Percentiles rank a stretch among this genome's conserved stretches.
Conservation (phyloP, 1,140 invertebrate genomes). For the Ceratosolen solmsi region DNA sequence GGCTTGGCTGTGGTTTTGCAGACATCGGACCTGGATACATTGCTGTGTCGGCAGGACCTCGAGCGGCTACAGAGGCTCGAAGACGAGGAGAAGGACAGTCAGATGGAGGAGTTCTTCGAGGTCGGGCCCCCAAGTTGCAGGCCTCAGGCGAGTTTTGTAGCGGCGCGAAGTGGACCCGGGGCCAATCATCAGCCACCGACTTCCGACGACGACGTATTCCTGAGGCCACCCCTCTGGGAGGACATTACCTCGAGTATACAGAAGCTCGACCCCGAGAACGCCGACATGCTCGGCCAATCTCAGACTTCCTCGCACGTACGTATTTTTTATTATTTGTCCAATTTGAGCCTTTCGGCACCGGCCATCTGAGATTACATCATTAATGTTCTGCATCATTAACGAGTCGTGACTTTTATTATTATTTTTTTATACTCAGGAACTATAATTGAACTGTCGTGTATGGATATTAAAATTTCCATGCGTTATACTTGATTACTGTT, state of each 20-base stretch:
- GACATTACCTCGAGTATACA: slow-evolving; percentile 91
- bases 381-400: neutral
- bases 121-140: slow-evolving; percentile 62
- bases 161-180: slow-evolving; percentile 65
- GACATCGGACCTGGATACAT: slow-evolving; percentile 78
- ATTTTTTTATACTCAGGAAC: neutral
- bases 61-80: slow-evolving; percentile 75
- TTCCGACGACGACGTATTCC: slow-evolving; percentile 84
- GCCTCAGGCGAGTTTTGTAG: slow-evolving; percentile 74
- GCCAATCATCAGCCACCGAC: slow-evolving; percentile 54
- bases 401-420: neutral
- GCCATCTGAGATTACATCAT: neutral
- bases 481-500: neutral
- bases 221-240: slow-evolving; percentile 88
- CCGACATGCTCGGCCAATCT: slow-evolving; percentile 83
- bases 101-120: slow-evolving; percentile 80
- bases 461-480: neutral
- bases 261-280: slow-evolving; percentile 90
- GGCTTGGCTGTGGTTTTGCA: slow-evolving; percentile 59
- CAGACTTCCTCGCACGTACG: slow-evolving; percentile 62
- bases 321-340: neutral
- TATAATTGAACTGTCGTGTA: neutral
- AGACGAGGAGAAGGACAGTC: slow-evolving; percentile 74
- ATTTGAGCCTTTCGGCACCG: neutral
- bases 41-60: slow-evolving; percentile 77